A percentile compares a stretch with the other conserved stretches of the same genome.
These are phyloP conservation scores for Mirza zaza DNA, from an alignment of 2,113 vertebrate species.

Conservation along the genomic window DNA sequence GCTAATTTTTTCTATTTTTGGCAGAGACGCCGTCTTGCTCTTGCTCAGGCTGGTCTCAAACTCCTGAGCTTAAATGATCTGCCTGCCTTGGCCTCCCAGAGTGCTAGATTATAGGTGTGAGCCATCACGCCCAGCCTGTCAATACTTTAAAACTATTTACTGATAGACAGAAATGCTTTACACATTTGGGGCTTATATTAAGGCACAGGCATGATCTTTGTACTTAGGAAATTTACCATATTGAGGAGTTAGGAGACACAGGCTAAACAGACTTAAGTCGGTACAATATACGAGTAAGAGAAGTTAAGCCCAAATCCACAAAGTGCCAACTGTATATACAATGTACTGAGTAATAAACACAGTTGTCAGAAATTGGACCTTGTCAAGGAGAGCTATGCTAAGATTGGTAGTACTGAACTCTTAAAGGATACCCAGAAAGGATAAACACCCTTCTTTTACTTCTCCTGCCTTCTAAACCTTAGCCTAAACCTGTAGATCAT, in stretches of 20 bases:
- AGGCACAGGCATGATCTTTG: not conserved
- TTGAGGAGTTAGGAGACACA: not conserved
- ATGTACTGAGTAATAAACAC: not conserved
- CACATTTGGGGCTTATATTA: not conserved
- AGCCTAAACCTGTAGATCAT: not conserved
- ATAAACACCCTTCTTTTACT: not conserved
- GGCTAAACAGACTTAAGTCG: not conserved
- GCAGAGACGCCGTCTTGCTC: too few relatives aligned
- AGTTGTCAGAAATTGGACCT: not conserved
- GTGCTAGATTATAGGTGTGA: too few relatives aligned
- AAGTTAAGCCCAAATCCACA: not conserved
- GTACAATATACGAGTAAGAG: not conserved
- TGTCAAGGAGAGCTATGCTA: not conserved
- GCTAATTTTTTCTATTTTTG: too few relatives aligned
- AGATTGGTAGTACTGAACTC: not conserved
- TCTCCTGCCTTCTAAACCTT: constrained; percentile 7
- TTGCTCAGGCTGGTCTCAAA: too few relatives aligned
- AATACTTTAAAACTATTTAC: not conserved
- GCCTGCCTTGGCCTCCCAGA: too few relatives aligned
- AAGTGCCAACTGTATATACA: not conserved
- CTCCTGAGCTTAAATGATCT: too few relatives aligned
- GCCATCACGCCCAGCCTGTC: too few relatives aligned
- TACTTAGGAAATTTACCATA: not conserved
- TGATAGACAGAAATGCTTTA: not conserved
- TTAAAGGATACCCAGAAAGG: not conserved